Evolutionary conservation across 2,113 vertebrate genomes (phyloP), one percentile per base, ranked within the genome.

Genomic region (Psettodes erumei): DNA sequence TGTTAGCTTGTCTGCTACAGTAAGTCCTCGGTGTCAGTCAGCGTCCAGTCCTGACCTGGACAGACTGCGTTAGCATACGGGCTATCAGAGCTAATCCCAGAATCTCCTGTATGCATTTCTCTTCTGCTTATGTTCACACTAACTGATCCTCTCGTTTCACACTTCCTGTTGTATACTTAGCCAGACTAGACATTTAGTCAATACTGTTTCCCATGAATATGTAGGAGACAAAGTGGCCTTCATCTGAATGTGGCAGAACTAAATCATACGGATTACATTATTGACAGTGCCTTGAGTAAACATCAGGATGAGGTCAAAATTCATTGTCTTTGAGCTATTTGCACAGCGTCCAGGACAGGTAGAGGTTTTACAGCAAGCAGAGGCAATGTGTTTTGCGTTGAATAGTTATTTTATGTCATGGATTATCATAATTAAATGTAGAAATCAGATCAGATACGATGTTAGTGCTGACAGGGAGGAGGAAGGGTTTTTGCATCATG

Each of bases 201-300:
- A 92, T 92, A 91, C 27, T 27, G 71, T 63, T 65, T 38, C 73
- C 64, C 61, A 91, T 92, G 89, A 92, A 92, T 92, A 92, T 92
- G 90, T 74, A 92, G 76, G 30, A 86, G 84, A 65, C 82, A 79
- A 86, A 85, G 70, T 83, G 84, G 88, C 77, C 88, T 88, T 86
- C 82, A 86, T 85, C 84, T 86, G 81, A 63, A 86, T 75, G 84
- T 89, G 91, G 83, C 87, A 86, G 73, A 80, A 88, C 88, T 89
- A 84, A 92, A 91, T 91, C 90, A 85, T 77, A 55, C 84, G 91
- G 90, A 92, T 91, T 90, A 92, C 38, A 55, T 86, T 90, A 89
- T 88, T 89, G 91, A 91, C 91, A 89, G 76, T 80, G 77, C 50
- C 86, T 88, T 90, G 85, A 85, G 86, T 83, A 90, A 91, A 91